Evolutionary conservation across 2,113 vertebrate species (phyloP), one percentile per base, ranked within the genome.

Genomic region (Chinchilla lanigera): DNA sequence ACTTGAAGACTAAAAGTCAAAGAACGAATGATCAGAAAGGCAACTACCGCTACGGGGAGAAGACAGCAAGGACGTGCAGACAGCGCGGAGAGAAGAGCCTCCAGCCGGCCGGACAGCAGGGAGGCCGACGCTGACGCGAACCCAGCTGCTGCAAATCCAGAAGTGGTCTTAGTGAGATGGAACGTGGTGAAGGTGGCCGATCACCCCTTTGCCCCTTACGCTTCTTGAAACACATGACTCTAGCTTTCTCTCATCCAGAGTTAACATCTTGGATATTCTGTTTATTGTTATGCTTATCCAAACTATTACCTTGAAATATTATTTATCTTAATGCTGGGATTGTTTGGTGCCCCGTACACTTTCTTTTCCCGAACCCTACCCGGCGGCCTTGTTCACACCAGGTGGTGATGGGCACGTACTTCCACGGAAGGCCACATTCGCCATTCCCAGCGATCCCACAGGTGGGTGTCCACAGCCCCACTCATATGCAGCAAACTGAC

Each of bases 1-100:
- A 94, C 9, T 75, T 75, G 54, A 93, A 73, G 35, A 81, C 63
- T 16, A 58, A 65, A 82, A 93, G 30, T 69, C 41, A 84, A 81
- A 33, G 38, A 77, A 33, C 83, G 35, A 77, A 33, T 80, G 7
- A 3, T 67, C 63, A 50, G 44, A 75, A 86, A 94, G 38, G 65
- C 65, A 44, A 11, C 75, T 9, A 0, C 3, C 14, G 35, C 22
- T 35, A 14, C 35, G 33, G 50, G 22, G 28, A 50, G 88, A 52
- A 90, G 38, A 73, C 83, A 73, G 30, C 5, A 60, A 60, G 54
- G 56, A 44, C 1, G 33, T 41, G 63, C 50, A 56, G 30, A 73
- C 1, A 65, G 52, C 56, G 26, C 28, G 5, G 4, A 60, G 30
- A 22, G 50, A 75, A 33, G 4, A 84, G 19, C 35, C 73, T 81